Evolutionary conservation across 37 sponge, comb jelly and placozoan genomes (phyloP).

Genomic region (Dysidea cf. avara): DNA sequence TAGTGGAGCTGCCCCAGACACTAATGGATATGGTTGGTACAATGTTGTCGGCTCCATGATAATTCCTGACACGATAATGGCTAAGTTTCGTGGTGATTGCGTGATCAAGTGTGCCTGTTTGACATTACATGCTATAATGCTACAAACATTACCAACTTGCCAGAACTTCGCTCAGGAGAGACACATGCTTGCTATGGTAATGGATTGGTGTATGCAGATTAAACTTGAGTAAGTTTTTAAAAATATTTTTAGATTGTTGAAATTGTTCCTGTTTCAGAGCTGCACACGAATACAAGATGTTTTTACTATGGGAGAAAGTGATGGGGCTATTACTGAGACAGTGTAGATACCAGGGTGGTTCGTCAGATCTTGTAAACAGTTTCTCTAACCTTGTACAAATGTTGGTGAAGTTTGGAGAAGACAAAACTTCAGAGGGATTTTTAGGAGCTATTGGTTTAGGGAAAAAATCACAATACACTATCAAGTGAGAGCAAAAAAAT

Average conservation of each 20-base stretch:
- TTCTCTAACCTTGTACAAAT: conserved; percentile 42
- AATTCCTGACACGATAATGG: conserved; percentile 38
- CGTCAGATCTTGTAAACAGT: conserved; percentile 31
- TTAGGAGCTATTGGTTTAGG: conserved; percentile 87
- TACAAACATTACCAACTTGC: conserved; percentile 58
- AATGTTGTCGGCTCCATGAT: conserved; percentile 23
- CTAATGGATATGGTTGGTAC: conserved; percentile 61
- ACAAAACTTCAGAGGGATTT: conserved; percentile 81
- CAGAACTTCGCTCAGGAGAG: conserved; percentile 53
- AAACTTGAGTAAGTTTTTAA: conserved; percentile 61
- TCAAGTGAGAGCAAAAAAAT: conserved; percentile 38
- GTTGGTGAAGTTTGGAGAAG: conserved; percentile 63
- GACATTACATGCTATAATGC: conserved; percentile 38
- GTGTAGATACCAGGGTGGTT: conserved; percentile 31
- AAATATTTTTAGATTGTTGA: not conserved
- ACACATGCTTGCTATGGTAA: conserved; percentile 21
- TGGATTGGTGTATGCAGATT: conserved; percentile 55
- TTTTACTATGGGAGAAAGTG: conserved; percentile 76
- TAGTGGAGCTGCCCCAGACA: conserved; percentile 6
- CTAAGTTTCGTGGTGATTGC: conserved; percentile 23
- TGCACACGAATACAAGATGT: conserved; percentile 49
- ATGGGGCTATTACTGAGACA: conserved; percentile 65
- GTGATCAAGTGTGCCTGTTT: conserved; percentile 31
- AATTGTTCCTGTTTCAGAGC: not conserved
- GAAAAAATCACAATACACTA: conserved; percentile 63